A percentile compares a stretch with the other conserved stretches of the same genome.
phyloP scores from a whole-genome alignment of 2,797 vertebrate genomes.

The Rhinichthys osculus region DNA sequence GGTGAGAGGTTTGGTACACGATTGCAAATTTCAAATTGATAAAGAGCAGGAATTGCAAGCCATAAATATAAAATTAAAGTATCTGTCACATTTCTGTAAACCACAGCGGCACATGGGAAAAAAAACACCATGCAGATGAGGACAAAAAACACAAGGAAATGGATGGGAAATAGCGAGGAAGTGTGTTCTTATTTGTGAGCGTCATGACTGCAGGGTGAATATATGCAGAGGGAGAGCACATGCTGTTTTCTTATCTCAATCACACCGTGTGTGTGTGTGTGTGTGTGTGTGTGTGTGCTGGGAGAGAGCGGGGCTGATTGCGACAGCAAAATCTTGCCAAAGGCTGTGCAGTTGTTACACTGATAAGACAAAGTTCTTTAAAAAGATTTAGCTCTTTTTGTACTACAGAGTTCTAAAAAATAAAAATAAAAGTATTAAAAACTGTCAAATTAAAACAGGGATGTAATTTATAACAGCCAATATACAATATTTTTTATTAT shows the following conservation, averaged over 20 bases:
- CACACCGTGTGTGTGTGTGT: constrained; percentile 44
- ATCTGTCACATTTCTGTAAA: constrained; percentile 32
- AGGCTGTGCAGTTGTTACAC: constrained; percentile 48
- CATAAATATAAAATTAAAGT: constrained; percentile 57
- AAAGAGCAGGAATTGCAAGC: constrained; percentile 47
- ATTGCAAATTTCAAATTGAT: constrained; percentile 50
- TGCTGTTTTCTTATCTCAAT: constrained; percentile 64
- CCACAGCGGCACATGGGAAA: constrained; percentile 4
- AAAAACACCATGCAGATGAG: neutral
- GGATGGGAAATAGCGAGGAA: constrained; percentile 8
- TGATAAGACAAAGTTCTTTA: constrained; percentile 49
- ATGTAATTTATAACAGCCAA: neutral
- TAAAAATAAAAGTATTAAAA: neutral
- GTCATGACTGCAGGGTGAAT: constrained; percentile 50
- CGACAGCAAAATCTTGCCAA: constrained; percentile 47
- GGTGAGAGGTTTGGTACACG: constrained; percentile 43
- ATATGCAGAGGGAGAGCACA: constrained; percentile 46
- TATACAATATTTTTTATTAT: neutral
- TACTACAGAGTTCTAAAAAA: neutral
- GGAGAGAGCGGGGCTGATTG: constrained; percentile 29
- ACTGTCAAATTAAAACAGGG: neutral
- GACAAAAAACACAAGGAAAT: constrained; percentile 3
- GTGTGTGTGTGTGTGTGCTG: constrained; percentile 10
- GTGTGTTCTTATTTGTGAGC: constrained; percentile 38
- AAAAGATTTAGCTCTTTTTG: constrained; percentile 15